Conservation (phyloP, 2,888 invertebrate species). For the Trileptium ribeirensis region DNA sequence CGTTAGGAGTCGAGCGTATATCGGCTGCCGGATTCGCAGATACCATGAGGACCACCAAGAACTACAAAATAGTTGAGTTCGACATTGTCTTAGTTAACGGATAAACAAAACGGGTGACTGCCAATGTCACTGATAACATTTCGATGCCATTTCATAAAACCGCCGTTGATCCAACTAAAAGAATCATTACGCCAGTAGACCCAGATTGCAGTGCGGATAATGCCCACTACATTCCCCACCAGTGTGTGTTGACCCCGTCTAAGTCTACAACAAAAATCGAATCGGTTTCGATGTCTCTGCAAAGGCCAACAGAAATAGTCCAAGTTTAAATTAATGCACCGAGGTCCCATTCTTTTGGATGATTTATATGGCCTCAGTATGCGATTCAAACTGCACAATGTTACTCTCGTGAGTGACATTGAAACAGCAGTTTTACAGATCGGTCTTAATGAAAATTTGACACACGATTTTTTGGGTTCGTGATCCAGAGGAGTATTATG, state of each 20-base stretch:
- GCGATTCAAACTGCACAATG: conserved; percentile 1
- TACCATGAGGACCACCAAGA: neutral
- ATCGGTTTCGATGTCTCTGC: conserved; percentile 34
- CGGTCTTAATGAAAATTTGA: conserved; percentile 7
- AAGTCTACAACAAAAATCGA: conserved; percentile 34
- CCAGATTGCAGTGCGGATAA: neutral
- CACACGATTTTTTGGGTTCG: no score
- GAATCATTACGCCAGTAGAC: conserved; percentile 22
- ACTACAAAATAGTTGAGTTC: neutral
- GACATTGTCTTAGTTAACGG: neutral
- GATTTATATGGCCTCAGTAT: conserved; percentile 26
- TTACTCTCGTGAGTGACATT: conserved; percentile 23
- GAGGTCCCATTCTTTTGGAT: conserved; percentile 28
- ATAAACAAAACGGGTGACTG: neutral
- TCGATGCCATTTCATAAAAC: neutral
- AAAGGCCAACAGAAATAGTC: neutral
- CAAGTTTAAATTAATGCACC: conserved; percentile 28
- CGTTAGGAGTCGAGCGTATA: neutral
- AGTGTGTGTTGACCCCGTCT: conserved; percentile 27
- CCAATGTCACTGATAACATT: neutral
- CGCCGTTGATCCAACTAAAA: neutral
- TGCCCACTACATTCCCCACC: conserved; percentile 34
- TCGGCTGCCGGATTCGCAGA: neutral
- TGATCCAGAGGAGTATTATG: no score
- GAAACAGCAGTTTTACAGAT: conserved; percentile 18